A percentile compares a stretch with the other conserved stretches of the same genome.
Conservation (phyloP, 2,113 vertebrate genomes). For the Hepsetus odoe region DNA sequence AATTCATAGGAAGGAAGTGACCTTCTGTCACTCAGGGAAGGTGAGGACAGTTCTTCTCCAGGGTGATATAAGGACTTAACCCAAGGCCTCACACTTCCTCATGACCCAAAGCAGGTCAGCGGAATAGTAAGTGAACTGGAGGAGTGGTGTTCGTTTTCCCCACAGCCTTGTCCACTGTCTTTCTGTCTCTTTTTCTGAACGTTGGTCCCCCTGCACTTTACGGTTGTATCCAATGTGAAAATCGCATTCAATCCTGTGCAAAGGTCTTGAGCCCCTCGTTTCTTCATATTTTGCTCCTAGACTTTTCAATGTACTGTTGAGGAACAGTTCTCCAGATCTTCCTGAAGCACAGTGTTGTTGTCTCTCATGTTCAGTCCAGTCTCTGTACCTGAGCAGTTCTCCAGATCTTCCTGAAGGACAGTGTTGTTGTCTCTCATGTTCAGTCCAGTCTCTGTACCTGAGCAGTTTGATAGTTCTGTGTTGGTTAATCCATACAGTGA, state of each 20-base stretch:
- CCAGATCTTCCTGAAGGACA: too few species aligned
- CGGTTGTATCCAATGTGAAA: neutral
- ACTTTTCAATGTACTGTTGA: too few species aligned
- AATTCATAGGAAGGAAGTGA: neutral
- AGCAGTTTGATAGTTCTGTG: too few species aligned
- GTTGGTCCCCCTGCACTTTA: neutral
- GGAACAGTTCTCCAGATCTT: too few species aligned
- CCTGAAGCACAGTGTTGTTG: too few species aligned
- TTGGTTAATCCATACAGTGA: too few species aligned
- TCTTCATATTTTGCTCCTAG: too few species aligned
- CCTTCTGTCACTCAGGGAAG: neutral
- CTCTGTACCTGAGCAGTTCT: too few species aligned
- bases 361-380: too few species aligned
- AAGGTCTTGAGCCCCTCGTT: neutral
- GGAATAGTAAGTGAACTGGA: slow-evolving; percentile 52
- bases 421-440: too few species aligned
- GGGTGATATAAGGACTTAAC: neutral
- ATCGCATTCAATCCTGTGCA: neutral
- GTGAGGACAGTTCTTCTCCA: neutral
- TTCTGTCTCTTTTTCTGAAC: neutral
- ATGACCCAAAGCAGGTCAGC: slow-evolving; percentile 29
- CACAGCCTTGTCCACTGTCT: neutral
- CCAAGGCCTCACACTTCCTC: slow-evolving; percentile 4
- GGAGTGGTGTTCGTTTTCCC: slow-evolving; percentile 38
- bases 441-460: too few species aligned